Evolutionary conservation across 2,113 vertebrate species (phyloP).

Genomic region (Felis catus): F.catus_Fca126_mat1.0 CM031419.1:86937501-86938000

Average conservation of each 20-base stretch:
- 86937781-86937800: not conserved
- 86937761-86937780: not conserved
- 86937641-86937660: not conserved
- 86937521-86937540: not conserved
- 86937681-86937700: not conserved
- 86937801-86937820: not conserved
- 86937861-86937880: constrained; percentile 4
- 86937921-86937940: constrained; percentile 19
- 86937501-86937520: not conserved
- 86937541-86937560: not conserved
- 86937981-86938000: not conserved
- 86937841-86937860: not conserved
- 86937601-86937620: not conserved
- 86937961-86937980: constrained; percentile 21
- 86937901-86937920: not conserved
- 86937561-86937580: not conserved
- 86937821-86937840: not conserved
- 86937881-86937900: not conserved
- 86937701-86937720: not conserved
- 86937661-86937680: not conserved
- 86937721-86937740: not conserved
- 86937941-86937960: not conserved
- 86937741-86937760: not conserved
- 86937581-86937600: not conserved
- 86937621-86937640: not conserved